Evolutionary conservation across 2,797 vertebrate species (phyloP), one percentile per base, ranked within the genome.

Genomic region (Notolepis coatsorum): DNA sequence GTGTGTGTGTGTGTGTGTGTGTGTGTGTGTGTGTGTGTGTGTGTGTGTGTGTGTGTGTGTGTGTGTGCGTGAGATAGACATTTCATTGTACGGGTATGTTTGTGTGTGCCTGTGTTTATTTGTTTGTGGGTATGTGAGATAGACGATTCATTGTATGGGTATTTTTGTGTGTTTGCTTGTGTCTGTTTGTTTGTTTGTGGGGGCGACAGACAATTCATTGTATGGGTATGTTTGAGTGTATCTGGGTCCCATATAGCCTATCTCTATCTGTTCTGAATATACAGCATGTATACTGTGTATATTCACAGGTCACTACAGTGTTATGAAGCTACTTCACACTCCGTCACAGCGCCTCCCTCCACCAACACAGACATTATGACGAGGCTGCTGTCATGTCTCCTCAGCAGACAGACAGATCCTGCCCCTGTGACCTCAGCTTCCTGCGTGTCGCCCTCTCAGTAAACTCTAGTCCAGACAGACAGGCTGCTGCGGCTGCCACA

Each of bases 391-490:
- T 65, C 62, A 23, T 0, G 46, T 28, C 10, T 25, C 55, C 39
- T 63, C 49, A 25, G 41, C 5, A 13, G 73, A 57, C 61, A 57
- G 50, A 55, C 47, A 2, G 18, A 25, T 68, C 72, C 4, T 12
- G 20, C 64, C 80, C 73, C 53, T 4, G 27, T 58, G 70, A 80
- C 74, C 82, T 56, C 18, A 47, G 56, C 59, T 53, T 56, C 63
- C 55, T 71, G 42, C 28, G 1, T 12, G 38, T 73, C 37, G 8
- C 37, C 68, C 45, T 49, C n/a, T 0, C 63, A 21, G 39, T 54
- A 64, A n/a, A 30, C 73, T 68, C 68, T 62, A n/a, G n/a, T n/a
- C 24, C 64, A 50, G 68, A 51, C 63, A 17, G 17, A 25, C 17
- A 24, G 31, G 15, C 0, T 46, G 38, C 54, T 13, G 20, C 56